phyloP scores from a whole-genome alignment of 2,797 vertebrate species.

The Hydrophis major region DNA sequence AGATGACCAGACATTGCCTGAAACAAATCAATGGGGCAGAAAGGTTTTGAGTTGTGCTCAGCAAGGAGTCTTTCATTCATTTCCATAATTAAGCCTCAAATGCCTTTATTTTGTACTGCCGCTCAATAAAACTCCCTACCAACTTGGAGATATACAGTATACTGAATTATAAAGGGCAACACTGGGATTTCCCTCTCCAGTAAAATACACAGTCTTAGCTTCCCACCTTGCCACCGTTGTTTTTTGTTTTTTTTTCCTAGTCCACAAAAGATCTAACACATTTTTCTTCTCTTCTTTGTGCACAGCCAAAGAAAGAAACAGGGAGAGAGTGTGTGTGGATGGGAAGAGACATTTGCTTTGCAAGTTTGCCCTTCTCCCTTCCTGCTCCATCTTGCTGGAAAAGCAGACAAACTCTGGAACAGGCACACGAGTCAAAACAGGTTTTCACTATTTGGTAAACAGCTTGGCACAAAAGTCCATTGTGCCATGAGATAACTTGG shows the following conservation, averaged over 20 bases:
- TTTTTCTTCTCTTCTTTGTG: conserved; percentile 39
- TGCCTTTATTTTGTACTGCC: neutral
- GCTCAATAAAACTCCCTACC: conserved; percentile 12
- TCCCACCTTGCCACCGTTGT: neutral
- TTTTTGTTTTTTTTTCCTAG: conserved; percentile 30
- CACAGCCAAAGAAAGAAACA: conserved; percentile 56
- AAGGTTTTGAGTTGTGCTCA: neutral
- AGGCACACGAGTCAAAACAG: conserved; percentile 73
- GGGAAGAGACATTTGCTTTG: conserved; percentile 52
- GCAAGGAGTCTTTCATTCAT: neutral
- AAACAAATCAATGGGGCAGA: conserved; percentile 21
- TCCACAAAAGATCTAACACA: conserved; percentile 43
- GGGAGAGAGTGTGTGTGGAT: conserved; percentile 29
- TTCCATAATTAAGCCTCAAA: neutral
- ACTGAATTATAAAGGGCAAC: neutral
- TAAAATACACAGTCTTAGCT: conserved; percentile 30
- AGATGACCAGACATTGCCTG: neutral
- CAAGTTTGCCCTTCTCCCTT: conserved; percentile 24
- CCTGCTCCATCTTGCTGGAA: conserved; percentile 57
- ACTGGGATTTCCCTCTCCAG: conserved; percentile 43
- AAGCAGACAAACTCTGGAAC: conserved; percentile 65
- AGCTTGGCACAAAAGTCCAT: conserved; percentile 79
- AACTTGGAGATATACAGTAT: conserved; percentile 16
- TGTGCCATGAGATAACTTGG: conserved; percentile 78
- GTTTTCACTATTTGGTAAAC: conserved; percentile 74